A percentile compares a stretch with the other conserved stretches of the same genome.
phyloP scores from a whole-genome alignment of 2,888 invertebrate genomes.

The Cryptocephalus primarius region DNA sequence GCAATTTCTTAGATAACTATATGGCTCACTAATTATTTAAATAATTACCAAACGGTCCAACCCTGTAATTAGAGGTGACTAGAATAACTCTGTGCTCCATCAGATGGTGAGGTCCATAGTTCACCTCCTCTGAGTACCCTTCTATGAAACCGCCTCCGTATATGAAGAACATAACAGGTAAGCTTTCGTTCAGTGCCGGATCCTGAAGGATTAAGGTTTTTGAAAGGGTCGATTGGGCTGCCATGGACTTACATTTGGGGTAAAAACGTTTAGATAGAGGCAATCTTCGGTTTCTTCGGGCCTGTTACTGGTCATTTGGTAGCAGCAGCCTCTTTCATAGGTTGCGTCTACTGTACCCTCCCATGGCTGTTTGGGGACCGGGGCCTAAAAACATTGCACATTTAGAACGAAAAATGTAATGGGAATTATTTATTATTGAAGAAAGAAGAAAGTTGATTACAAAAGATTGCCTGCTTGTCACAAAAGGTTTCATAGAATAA shows the following conservation, averaged over 20 bases:
- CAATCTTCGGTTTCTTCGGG: slow-evolving; percentile 20
- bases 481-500: too few relatives aligned
- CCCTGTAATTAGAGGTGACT: slow-evolving; percentile 57
- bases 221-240: neutral
- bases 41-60: slow-evolving; percentile 39
- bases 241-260: slow-evolving; percentile 14
- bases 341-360: slow-evolving; percentile 18
- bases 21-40: too few relatives aligned
- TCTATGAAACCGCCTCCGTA: slow-evolving; percentile 35
- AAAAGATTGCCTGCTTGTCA: too few relatives aligned
- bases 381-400: slow-evolving; percentile 10
- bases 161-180: slow-evolving; percentile 35
- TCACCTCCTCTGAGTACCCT: slow-evolving; percentile 22
- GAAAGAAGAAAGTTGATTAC: too few relatives aligned
- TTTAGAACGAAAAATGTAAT: too few relatives aligned
- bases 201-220: neutral
- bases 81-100: slow-evolving; percentile 54
- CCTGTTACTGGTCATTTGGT: slow-evolving; percentile 12
- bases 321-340: slow-evolving; percentile 16
- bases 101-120: slow-evolving; percentile 30
- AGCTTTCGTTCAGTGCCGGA: neutral
- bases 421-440: too few relatives aligned
- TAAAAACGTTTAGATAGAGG: slow-evolving; percentile 19
- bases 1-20: too few relatives aligned
- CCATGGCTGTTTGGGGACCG: slow-evolving; percentile 19